Base-by-base conservation (phyloP, 2,797 vertebrate species). In the Tauraco hartlaubi region DNA sequence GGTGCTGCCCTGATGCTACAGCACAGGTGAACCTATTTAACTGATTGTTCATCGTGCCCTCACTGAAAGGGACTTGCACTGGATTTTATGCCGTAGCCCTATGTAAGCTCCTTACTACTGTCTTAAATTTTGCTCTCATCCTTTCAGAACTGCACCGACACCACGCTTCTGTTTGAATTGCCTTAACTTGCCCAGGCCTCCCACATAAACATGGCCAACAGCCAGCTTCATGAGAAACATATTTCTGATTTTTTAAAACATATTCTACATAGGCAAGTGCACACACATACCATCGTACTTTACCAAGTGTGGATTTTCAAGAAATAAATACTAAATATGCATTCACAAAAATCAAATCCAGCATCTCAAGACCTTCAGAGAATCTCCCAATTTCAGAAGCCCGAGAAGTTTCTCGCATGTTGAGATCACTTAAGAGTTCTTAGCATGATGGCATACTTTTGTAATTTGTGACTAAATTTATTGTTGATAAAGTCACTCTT, bases 1-100 rank as follows among this genome's bases (percentile, higher is more conserved):
- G 78, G 33, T 0, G 0, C 43, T 39, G 49, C 46, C 44, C 15
- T 55, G 69, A 28, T 0, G 1, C 39, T 35, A 35, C 22, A 51
- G 64, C 4, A 3, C 33, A 18, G 58, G 4, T 18, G 43, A 83
- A 51, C 15, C 33, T 20, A 23, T 8, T 68, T 25, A 22, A 31
- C 10, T 6, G 21, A 29, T 2, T 12, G 63, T 9, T 67, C 56
- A 4, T 0, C 5, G 61, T 15, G 41, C 33, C 55, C 33, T 8
- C 16, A 28, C n/a, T 17, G 72, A 26, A 49, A 64, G 21, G 28
- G 69, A 52, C 39, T 10, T 17, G 55, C 25, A 4, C 13, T 21
- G 37, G 2, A 62, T 49, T 22, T 67, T 28, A 79, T 17, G 29
- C 59, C 43, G 49, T 7, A 37, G 67, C 58, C 49, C 55, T 20